Evolutionary conservation across 2,797 vertebrate species (phyloP).

Genomic region (Manis crassicaudata): DNA sequence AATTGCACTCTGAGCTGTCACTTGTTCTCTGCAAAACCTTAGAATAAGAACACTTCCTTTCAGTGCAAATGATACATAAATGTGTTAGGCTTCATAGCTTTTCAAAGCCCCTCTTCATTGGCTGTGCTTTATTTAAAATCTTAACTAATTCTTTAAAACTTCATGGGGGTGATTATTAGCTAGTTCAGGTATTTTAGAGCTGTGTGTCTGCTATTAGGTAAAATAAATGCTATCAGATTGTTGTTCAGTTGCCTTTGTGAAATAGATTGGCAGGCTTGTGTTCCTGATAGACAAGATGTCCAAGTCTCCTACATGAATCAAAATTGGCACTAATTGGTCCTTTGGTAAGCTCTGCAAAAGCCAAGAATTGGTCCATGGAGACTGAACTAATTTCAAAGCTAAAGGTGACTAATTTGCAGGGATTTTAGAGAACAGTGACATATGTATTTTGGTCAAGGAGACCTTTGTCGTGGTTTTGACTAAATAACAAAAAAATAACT

Average conservation of each 20-base stretch:
- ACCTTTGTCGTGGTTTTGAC: constrained; percentile 51
- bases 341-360: constrained; percentile 64
- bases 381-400: constrained; percentile 60
- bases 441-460: constrained; percentile 55
- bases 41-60: constrained; percentile 59
- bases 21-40: constrained; percentile 50
- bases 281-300: constrained; percentile 65
- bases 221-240: constrained; percentile 61
- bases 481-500: constrained; percentile 27
- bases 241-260: constrained; percentile 66
- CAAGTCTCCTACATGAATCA: constrained; percentile 61
- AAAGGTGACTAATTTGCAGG: constrained; percentile 53
- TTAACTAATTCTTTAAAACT: constrained; percentile 64
- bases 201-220: constrained; percentile 44
- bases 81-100: constrained; percentile 60
- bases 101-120: constrained; percentile 63
- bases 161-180: constrained; percentile 42
- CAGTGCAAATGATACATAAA: constrained; percentile 61
- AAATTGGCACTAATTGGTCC: constrained; percentile 65
- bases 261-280: constrained; percentile 48
- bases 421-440: constrained; percentile 50
- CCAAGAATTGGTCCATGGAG: constrained; percentile 55
- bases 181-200: constrained; percentile 48
- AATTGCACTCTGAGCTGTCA: constrained; percentile 60
- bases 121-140: constrained; percentile 62